Percentiles rank a stretch among this genome's conserved stretches.
These are phyloP conservation scores for Amblyteles armatorius DNA, from an alignment of 2,888 invertebrate species.

Conservation along the genomic window DNA sequence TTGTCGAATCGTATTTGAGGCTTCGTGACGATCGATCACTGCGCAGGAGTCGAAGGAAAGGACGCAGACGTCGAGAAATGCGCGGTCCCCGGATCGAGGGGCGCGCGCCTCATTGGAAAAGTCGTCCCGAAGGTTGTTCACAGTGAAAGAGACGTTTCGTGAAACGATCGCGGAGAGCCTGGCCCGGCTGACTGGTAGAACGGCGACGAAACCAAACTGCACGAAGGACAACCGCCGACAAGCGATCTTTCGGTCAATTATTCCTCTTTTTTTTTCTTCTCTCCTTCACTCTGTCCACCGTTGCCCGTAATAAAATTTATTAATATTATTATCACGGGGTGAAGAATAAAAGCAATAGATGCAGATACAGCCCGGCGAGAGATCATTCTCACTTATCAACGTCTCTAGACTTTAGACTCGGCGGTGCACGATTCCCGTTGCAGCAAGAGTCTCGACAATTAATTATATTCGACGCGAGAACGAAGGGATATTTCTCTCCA, in stretches of 20 bases:
- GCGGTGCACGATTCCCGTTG: background rate
- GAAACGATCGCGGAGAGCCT: slow-evolving; percentile 35
- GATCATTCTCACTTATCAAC: slow-evolving; percentile 54
- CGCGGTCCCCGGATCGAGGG: slow-evolving; percentile 18
- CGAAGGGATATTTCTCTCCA: slow-evolving; percentile 17
- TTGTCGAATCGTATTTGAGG: background rate
- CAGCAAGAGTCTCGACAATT: slow-evolving; percentile 33
- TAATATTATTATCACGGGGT: slow-evolving; percentile 9
- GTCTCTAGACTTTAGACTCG: slow-evolving; percentile 58
- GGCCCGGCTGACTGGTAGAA: slow-evolving; percentile 42
- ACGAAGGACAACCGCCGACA: slow-evolving; percentile 55
- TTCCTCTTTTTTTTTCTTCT: slow-evolving; percentile 9
- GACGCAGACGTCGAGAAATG: slow-evolving; percentile 48
- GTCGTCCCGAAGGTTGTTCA: slow-evolving; percentile 62
- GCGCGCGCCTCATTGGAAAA: slow-evolving; percentile 60
- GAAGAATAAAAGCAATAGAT: slow-evolving; percentile 7
- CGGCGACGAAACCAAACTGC: slow-evolving; percentile 22
- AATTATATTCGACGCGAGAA: slow-evolving; percentile 42
- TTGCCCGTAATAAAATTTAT: slow-evolving; percentile 10
- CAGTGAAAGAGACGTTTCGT: slow-evolving; percentile 61
- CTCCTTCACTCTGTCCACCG: background rate
- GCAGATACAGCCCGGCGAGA: slow-evolving; percentile 1
- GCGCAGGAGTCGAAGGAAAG: slow-evolving; percentile 17
- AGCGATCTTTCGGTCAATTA: slow-evolving; percentile 32
- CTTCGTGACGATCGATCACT: slow-evolving; percentile 13